Percentiles rank a stretch among this genome's conserved stretches.
These are phyloP conservation scores for Actinernus sp. DNA, from an alignment of 92 coral and sea anemone species.

Conservation along the genomic window DNA sequence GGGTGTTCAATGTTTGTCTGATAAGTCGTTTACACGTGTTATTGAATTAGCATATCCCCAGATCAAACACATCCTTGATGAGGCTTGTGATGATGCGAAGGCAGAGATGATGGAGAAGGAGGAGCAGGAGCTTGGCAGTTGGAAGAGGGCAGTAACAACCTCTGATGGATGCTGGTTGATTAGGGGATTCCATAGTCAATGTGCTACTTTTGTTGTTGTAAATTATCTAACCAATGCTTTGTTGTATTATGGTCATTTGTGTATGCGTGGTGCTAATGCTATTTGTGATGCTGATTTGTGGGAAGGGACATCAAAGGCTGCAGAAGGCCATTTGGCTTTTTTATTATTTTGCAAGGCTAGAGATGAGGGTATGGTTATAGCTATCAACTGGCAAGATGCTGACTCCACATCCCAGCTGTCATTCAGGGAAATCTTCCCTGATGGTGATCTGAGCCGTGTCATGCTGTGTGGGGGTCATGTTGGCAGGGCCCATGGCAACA, in stretches of 20 bases:
- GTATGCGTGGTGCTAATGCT: constrained; percentile 1
- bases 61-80: constrained; percentile 55
- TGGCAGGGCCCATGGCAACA: constrained; percentile 77
- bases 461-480: constrained; percentile 44
- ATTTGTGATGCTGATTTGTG: constrained; percentile 14
- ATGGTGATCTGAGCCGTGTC: background rate
- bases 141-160: too few relatives aligned
- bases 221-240: constrained; percentile 56
- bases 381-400: background rate
- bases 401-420: constrained; percentile 1
- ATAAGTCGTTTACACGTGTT: constrained; percentile 33
- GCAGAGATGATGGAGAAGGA: constrained; percentile 42
- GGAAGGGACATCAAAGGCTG: constrained; percentile 2
- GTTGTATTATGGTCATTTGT: constrained; percentile 66
- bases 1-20: constrained; percentile 42
- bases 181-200: constrained; percentile 51
- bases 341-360: constrained; percentile 10
- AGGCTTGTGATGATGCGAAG: constrained; percentile 58
- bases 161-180: too few relatives aligned
- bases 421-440: constrained; percentile 1
- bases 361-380: constrained; percentile 5
- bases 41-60: constrained; percentile 41
- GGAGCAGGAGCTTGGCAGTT: constrained; percentile 19
- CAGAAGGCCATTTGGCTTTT: constrained; percentile 12
- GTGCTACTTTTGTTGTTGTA: constrained; percentile 50